phyloP scores from a whole-genome alignment of 2,888 invertebrate genomes.

The Lordiphosa fenestrarum region DNA sequence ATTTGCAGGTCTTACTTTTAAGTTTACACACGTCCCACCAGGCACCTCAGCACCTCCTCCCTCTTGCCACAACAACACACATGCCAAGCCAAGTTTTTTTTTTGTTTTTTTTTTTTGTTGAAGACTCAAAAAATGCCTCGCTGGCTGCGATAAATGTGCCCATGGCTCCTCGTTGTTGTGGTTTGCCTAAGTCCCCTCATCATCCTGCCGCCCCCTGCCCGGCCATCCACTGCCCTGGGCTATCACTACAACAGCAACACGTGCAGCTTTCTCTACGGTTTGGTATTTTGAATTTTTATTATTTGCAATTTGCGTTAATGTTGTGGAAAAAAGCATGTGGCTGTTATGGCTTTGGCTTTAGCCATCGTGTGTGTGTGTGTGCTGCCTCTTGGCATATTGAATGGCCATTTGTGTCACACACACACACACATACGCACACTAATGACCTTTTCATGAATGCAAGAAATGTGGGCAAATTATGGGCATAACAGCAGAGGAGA shows the following conservation, averaged over 20 bases:
- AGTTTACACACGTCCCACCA: no score
- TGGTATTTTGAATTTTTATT: slow-evolving; percentile 77
- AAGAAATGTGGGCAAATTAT: slow-evolving; percentile 75
- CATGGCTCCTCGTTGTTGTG: slow-evolving; percentile 55
- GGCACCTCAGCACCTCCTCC: no score
- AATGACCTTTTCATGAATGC: slow-evolving; percentile 76
- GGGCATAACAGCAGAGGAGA: slow-evolving; percentile 34
- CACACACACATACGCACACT: slow-evolving; percentile 41
- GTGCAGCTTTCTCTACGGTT: slow-evolving; percentile 65
- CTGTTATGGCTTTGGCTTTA: slow-evolving; percentile 71
- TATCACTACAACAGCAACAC: slow-evolving; percentile 51
- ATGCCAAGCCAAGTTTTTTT: slow-evolving; percentile 1
- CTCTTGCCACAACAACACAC: not conserved
- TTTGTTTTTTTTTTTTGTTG: slow-evolving; percentile 15
- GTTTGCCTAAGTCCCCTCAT: slow-evolving; percentile 54
- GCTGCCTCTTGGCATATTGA: slow-evolving; percentile 62
- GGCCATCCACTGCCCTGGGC: slow-evolving; percentile 1
- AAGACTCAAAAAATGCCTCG: slow-evolving; percentile 65
- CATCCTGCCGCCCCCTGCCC: slow-evolving; percentile 13
- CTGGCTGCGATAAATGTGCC: slow-evolving; percentile 68
- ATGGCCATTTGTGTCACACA: slow-evolving; percentile 69
- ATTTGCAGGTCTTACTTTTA: slow-evolving; percentile 4
- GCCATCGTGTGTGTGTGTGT: slow-evolving; percentile 18
- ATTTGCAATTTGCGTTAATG: slow-evolving; percentile 77
- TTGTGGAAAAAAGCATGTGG: slow-evolving; percentile 76